Base-by-base conservation (phyloP, 2,888 invertebrate species). In the Lepas anatifera region DNA sequence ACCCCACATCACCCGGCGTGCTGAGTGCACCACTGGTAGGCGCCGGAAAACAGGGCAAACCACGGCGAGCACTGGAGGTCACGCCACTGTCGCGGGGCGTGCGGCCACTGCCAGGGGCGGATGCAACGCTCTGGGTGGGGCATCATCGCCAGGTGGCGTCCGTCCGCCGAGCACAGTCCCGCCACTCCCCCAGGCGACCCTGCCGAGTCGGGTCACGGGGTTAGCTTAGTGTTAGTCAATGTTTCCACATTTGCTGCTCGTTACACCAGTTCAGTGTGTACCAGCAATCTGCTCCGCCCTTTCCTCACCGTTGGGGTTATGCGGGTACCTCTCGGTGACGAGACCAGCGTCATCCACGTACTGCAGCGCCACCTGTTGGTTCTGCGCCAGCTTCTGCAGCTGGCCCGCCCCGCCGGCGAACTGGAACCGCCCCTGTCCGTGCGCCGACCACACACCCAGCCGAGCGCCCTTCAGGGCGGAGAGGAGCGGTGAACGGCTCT, bases 111-210 rank as follows among this genome's bases (percentile, higher is more conserved):
- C 89, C 93, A 95, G 75, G 88, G 86, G 75, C 90, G 84, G 72
- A 90, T 87, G 78, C 92, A 93, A 73, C 97, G 86, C 81, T 99
- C 98, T 0, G 98, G 97, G 83, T 99, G 98, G 3, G 98, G 98
- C 98, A 99, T 99, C 86, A 98, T 86, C 0, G 96, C 98, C 75
- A 97, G 83, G 81, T 98, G 97, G 7, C 97, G 87, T 0, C 97
- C 98, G 81, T 97, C 89, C 1, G 80, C 77, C 0, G 97, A 97
- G 76, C 94, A 90, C 70, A 98, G 81, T 22, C 90, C 96, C 35
- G 97, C 97, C 73, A 95, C 85, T 32, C 94, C 96, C 75, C 84
- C 87, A 84, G 80, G 69, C 74, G 74, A 72, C 74, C 52, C 72
- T 72, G 64, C 48, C 16, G 52, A 16, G 13, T 16, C 11, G 16